These are phyloP conservation scores for Oegoconia quadripuncta DNA, from an alignment of 2,888 invertebrate species.

Conservation along the genomic window DNA sequence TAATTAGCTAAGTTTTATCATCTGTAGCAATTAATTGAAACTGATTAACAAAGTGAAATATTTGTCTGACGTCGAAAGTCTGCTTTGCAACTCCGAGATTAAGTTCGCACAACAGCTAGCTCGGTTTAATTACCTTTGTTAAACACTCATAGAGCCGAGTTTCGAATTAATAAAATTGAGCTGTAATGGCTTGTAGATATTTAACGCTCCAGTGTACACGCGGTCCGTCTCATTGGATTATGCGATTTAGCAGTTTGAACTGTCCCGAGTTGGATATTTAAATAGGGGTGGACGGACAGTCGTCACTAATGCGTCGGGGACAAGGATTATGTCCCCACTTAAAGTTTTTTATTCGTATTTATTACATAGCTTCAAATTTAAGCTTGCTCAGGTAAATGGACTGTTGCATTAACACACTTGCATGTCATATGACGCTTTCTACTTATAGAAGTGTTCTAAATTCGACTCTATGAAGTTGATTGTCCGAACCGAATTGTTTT, in stretches of 20 bases:
- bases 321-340: slow-evolving; percentile 19
- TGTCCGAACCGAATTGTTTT: slow-evolving; percentile 15
- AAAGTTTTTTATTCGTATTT: slow-evolving; percentile 26
- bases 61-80: too few species aligned
- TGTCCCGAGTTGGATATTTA: slow-evolving; percentile 45
- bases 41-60: too few species aligned
- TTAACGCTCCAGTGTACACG: slow-evolving; percentile 47
- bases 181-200: slow-evolving; percentile 19
- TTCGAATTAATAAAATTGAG: slow-evolving; percentile 4
- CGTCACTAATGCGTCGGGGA: slow-evolving; percentile 43
- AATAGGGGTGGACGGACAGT: slow-evolving; percentile 51
- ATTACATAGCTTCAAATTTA: slow-evolving; percentile 25
- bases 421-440: slow-evolving; percentile 37
- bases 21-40: too few species aligned
- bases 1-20: background rate
- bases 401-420: slow-evolving; percentile 30
- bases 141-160: slow-evolving; percentile 1
- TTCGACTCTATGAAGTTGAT: too few species aligned
- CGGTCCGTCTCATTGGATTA: slow-evolving; percentile 66
- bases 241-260: slow-evolving; percentile 65
- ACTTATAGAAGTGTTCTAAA: slow-evolving; percentile 18
- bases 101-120: too few species aligned
- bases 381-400: slow-evolving; percentile 26
- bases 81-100: too few species aligned
- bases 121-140: background rate